phyloP scores from a whole-genome alignment of 2,113 vertebrate genomes.

The Cercopithecus mona region DNA sequence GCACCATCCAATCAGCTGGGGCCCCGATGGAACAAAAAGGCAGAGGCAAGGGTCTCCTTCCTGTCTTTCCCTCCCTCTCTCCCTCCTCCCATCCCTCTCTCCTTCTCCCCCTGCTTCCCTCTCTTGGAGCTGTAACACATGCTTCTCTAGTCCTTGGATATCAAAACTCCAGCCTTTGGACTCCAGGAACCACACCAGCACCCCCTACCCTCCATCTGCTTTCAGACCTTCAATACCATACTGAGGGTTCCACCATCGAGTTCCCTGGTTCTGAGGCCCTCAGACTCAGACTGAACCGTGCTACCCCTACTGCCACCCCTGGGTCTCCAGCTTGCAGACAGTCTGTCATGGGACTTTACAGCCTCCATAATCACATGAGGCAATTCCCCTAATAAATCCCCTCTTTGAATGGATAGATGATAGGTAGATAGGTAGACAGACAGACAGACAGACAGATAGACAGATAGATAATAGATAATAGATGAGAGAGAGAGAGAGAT shows the following conservation, averaged over 20 bases:
- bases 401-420: not conserved
- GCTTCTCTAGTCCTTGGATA: not conserved
- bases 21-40: not conserved
- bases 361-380: not conserved
- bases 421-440: no score
- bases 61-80: not conserved
- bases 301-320: not conserved
- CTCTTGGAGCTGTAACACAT: not conserved
- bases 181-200: not conserved
- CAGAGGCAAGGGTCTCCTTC: not conserved
- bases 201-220: not conserved
- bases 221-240: not conserved
- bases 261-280: not conserved
- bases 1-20: not conserved
- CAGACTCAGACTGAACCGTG: not conserved
- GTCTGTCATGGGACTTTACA: not conserved
- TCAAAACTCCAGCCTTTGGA: not conserved
- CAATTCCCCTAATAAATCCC: not conserved
- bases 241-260: not conserved
- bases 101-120: no score
- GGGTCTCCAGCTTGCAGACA: not conserved
- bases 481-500: not conserved
- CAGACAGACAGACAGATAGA: fast-evolving
- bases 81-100: no score
- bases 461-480: no score